phyloP scores from a whole-genome alignment of 2,888 invertebrate species.

The Laspeyria flexula region DNA sequence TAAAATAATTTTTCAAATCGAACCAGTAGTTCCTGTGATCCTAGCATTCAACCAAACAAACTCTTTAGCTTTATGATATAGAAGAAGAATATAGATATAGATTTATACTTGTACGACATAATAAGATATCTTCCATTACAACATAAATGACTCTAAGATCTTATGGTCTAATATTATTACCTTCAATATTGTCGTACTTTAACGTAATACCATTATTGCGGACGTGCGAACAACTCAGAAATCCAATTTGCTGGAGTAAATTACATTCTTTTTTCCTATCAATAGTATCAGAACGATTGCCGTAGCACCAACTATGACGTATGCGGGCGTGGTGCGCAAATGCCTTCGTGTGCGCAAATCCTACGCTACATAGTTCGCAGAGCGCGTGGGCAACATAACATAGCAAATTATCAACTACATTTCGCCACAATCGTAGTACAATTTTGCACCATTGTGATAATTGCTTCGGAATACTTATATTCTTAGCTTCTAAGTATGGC shows the following conservation, averaged over 20 bases:
- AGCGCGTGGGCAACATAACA: constrained; percentile 45
- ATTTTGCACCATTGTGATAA: constrained; percentile 26
- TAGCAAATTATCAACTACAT: constrained; percentile 37
- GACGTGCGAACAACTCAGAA: not conserved
- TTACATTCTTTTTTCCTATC: constrained; percentile 29
- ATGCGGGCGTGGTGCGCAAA: constrained; percentile 43
- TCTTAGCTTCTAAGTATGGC: not conserved
- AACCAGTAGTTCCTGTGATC: too few species aligned
- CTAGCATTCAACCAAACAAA: too few species aligned
- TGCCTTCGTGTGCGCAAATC: constrained; percentile 34
- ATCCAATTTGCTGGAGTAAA: constrained; percentile 15
- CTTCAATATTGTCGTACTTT: not conserved
- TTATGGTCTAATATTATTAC: not conserved
- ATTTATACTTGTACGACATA: too few species aligned
- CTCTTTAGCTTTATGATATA: too few species aligned
- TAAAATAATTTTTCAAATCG: too few species aligned
- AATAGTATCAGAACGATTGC: constrained; percentile 25
- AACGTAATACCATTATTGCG: not conserved
- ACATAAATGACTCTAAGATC: too few species aligned
- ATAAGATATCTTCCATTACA: too few species aligned
- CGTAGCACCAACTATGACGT: too few species aligned
- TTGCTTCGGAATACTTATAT: constrained; percentile 5
- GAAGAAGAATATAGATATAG: too few species aligned
- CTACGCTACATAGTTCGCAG: constrained; percentile 18
- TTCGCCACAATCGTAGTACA: constrained; percentile 26